Evolutionary conservation across 2,113 vertebrate species (phyloP), one percentile per base, ranked within the genome.

Genomic region (Speoplatyrhinus poulsoni): DNA sequence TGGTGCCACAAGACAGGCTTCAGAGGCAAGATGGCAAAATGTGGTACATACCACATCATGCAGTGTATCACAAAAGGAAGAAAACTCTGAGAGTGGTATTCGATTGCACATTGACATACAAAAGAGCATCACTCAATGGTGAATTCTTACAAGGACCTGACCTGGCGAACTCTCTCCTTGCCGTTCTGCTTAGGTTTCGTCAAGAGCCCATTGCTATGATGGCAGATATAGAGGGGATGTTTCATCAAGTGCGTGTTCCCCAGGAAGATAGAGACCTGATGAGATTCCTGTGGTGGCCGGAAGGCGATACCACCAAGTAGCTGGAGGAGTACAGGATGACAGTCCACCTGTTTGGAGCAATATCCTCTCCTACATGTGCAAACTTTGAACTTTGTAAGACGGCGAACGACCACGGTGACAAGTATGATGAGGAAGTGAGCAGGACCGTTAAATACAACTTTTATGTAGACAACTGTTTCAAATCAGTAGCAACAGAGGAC

Each of bases 21-120:
- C 36, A 60, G 15, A n/a, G 10, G 9, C 12, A 46, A 15, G 59
- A 60, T 5, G 48, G 62, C 2, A 65, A 26, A 4, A 46, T 33
- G 33, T 65, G 55, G 60, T 65, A 69, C 11, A 50, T 70, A 3
- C 67, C 55, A 0, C 67, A 75, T 16, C 73, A 75, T 33, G 16
- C 52, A 64, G 32, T 64, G 52, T 15, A 16, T 3, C 54, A 64
- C 10, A 13, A 15, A 50, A 63, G 15, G 26, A 60, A 55, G 15
- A 3, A 9, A 7, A 63, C 46, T 72, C 3, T n/a, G n/a, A 13
- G 9, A 1, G 52, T 72, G 9, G 60, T 69, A 3, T 63, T 75
- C 49, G 26, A 69, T 19, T 69, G 66, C 52, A 11, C 26, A 7
- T 47, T 60, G n/a, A n/a, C 17, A 7, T 76, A 46, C 33, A 4